Evolutionary conservation across 2,888 invertebrate species (phyloP), one percentile per base, ranked within the genome.

Genomic region (Campoplex nolae): DNA sequence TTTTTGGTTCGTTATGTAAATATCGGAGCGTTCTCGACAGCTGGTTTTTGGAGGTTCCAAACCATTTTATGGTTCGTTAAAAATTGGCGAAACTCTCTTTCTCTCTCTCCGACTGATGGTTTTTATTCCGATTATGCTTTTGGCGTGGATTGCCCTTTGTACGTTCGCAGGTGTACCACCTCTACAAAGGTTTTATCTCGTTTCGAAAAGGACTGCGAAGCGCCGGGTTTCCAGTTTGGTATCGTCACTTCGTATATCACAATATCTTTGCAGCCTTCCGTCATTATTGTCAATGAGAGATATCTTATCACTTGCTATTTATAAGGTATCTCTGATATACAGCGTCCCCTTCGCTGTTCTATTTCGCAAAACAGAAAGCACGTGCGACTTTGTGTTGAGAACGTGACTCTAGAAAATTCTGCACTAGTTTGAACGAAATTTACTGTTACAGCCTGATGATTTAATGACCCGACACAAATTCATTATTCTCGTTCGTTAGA

Each of bases 211-310:
- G 32, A 16, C 32, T 32, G 32, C 16, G 32, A 16, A 13, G 28
- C 28, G 28, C 58, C 28, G 11, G 13, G 32, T 62, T 32, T 32
- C 62, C 16, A 32, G 32, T 62, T 70, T 45, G 6, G 11, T 68
- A 38, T 68, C 58, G 62, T 70, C 45, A 45, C 23, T 45, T 70
- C 68, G 28, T 1, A 45, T 45, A 70, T 70, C 42, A 70, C 45
- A 28, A 42, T 70, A 42, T 45, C 45, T 23, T 70, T 45, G 13
- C 45, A 45, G 4, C 6, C 28, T 35, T 23, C 23, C 45, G 45
- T 23, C 23, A n/a, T 18, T 45, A 70, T 70, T 28, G 45, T 42
- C 68, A 45, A 42, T 11, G 28, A 45, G 45, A 45, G 13, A 35
- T 70, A 23, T 16, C 23, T 70, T 70, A 70, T 70, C 68, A 23